Conservation (phyloP, 2,113 vertebrate species). For the Toxotes chatareus region DNA sequence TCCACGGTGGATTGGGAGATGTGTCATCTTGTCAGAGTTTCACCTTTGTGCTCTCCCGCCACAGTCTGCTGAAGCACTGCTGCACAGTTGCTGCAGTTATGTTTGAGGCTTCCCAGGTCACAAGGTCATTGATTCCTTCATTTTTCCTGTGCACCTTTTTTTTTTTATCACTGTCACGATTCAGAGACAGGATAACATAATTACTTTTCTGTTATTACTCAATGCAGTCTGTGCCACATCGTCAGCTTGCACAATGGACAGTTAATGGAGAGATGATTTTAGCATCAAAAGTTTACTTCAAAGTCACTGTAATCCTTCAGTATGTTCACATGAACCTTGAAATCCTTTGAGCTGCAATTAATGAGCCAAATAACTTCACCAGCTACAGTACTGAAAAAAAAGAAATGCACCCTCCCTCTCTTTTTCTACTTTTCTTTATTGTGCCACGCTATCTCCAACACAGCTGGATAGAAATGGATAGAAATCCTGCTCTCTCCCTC, state of each 20-base stretch:
- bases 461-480: background rate
- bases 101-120: conserved; percentile 1
- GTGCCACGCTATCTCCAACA: background rate
- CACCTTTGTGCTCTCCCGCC: conserved; percentile 48
- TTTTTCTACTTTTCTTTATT: background rate
- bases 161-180: background rate
- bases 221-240: background rate
- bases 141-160: background rate
- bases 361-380: background rate
- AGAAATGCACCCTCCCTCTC: background rate
- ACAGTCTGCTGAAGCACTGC: conserved; percentile 37
- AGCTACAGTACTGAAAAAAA: background rate
- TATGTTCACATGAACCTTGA: background rate
- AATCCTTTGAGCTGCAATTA: background rate
- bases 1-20: conserved; percentile 57
- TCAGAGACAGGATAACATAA: background rate
- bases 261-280: background rate
- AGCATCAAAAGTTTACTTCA: background rate
- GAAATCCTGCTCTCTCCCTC: background rate
- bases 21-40: conserved; percentile 53
- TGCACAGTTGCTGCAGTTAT: conserved; percentile 11
- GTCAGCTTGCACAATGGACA: background rate
- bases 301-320: background rate
- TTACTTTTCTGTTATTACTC: background rate
- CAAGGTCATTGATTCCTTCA: background rate